Conservation (phyloP, 2,888 invertebrate species). For the Lycaena phlaeas region DNA sequence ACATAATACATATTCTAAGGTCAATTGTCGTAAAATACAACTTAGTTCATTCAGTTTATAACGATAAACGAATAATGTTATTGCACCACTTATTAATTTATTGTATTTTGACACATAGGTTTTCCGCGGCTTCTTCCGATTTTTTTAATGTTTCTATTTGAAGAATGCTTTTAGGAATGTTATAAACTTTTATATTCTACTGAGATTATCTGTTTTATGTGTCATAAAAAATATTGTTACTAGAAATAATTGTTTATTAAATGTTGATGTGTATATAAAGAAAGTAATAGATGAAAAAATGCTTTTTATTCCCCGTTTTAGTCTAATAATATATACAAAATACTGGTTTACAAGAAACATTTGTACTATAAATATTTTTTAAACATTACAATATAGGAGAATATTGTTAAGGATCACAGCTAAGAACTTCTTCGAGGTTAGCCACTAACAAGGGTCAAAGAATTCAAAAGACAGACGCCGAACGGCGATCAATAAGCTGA, state of each 20-base stretch:
- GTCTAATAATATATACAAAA: conserved; percentile 18
- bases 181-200: conserved; percentile 12
- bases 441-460: too few relatives aligned
- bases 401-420: too few relatives aligned
- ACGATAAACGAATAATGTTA: too few relatives aligned
- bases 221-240: conserved; percentile 24
- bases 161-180: conserved; percentile 8
- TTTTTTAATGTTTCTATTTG: not conserved
- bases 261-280: conserved; percentile 59
- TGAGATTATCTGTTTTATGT: conserved; percentile 1
- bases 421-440: too few relatives aligned
- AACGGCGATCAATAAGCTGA: too few relatives aligned
- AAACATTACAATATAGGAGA: conserved; percentile 6
- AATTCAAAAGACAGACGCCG: too few relatives aligned
- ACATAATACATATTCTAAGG: not conserved
- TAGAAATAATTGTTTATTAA: conserved; percentile 32
- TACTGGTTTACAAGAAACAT: conserved; percentile 11
- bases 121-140: not conserved
- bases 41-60: too few relatives aligned
- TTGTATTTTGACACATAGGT: too few relatives aligned
- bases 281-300: conserved; percentile 28
- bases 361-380: conserved; percentile 11
- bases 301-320: conserved; percentile 32
- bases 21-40: too few relatives aligned
- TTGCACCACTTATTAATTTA: too few relatives aligned